A percentile compares a stretch with the other conserved stretches of the same genome.
These are phyloP conservation scores for Muscina levida DNA, from an alignment of 2,888 invertebrate species.

Conservation along the genomic window DNA sequence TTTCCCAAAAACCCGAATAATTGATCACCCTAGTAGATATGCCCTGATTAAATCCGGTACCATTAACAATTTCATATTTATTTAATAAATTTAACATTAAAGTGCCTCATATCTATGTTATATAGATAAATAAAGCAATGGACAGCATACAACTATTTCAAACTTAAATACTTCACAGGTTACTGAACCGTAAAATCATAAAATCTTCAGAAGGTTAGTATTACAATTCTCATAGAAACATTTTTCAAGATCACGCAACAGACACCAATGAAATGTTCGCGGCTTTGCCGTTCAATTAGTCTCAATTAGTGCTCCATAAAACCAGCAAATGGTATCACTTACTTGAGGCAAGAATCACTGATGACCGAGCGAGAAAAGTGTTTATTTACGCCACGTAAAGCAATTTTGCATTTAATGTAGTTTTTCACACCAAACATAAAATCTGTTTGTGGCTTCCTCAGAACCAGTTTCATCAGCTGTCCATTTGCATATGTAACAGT, in stretches of 20 bases:
- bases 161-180: no score
- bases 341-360: not conserved
- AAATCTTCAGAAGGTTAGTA: not conserved
- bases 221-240: not conserved
- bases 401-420: not conserved
- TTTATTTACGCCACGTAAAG: not conserved
- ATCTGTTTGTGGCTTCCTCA: not conserved
- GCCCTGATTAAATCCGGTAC: no score
- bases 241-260: constrained; percentile 14
- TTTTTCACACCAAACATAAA: constrained; percentile 17
- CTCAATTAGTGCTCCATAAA: constrained; percentile 44
- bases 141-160: no score
- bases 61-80: no score
- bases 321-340: constrained; percentile 40
- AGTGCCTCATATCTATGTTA: no score
- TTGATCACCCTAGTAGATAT: no score
- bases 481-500: not conserved
- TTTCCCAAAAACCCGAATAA: no score
- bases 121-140: no score
- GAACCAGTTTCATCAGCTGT: not conserved
- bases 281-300: constrained; percentile 33
- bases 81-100: no score
- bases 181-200: not conserved
- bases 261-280: constrained; percentile 9
- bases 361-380: not conserved